Percentiles rank a stretch among this genome's conserved stretches.
Evolutionary conservation across 2,888 invertebrate species (phyloP).

Genomic region (Agriopis aurantiaria): DNA sequence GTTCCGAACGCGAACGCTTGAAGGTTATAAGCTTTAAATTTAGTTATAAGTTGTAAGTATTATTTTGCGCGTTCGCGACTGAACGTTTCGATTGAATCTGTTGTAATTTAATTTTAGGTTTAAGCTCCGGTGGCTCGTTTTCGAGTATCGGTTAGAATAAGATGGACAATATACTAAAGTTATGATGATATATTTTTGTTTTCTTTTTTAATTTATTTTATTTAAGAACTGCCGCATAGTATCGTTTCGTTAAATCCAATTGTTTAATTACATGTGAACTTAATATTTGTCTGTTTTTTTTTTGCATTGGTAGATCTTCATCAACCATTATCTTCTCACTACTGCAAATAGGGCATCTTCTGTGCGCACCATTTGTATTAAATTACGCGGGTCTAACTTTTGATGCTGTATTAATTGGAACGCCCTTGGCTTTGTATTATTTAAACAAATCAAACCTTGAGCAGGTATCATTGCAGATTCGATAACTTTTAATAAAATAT

Average conservation of each 20-base stretch:
- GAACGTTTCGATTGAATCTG: slow-evolving; percentile 24
- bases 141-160: slow-evolving; percentile 31
- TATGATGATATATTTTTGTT: not conserved
- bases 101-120: slow-evolving; percentile 8
- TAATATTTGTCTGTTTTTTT: not conserved
- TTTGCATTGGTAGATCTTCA: no score
- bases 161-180: slow-evolving; percentile 6
- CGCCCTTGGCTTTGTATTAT: no score
- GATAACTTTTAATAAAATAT: not conserved
- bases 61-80: slow-evolving; percentile 25
- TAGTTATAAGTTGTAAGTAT: slow-evolving; percentile 15
- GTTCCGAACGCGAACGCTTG: not conserved
- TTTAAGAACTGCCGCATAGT: not conserved
- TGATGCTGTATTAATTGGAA: not conserved
- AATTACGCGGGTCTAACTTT: not conserved
- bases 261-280: not conserved
- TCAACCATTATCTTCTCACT: no score
- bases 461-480: no score
- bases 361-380: no score
- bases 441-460: no score
- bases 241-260: not conserved
- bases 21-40: slow-evolving; percentile 12
- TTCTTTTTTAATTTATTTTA: not conserved
- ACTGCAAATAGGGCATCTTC: no score
- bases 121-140: slow-evolving; percentile 29